phyloP scores from a whole-genome alignment of 2,797 vertebrate species.

The Phalloptychus januarius region DNA sequence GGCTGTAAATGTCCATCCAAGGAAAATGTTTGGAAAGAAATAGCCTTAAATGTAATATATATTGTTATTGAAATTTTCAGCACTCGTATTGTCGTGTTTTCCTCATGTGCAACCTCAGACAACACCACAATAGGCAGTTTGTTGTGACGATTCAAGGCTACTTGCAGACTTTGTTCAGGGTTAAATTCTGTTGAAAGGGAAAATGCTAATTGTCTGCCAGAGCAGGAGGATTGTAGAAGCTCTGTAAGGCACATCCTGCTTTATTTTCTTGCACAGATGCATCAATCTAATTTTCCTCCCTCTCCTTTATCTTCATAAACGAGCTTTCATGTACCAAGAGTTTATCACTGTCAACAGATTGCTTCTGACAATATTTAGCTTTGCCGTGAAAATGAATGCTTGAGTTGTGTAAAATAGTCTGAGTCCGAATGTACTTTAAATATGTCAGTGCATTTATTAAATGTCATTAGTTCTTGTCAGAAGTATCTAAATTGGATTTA shows the following conservation, averaged over 20 bases:
- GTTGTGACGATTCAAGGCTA: neutral
- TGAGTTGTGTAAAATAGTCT: neutral
- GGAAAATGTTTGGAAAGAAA: too few species aligned
- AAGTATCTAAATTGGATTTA: neutral
- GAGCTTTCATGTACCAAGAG: neutral
- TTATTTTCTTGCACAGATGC: neutral
- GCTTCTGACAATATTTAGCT: neutral
- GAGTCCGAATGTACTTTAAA: neutral
- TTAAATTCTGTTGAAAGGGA: neutral
- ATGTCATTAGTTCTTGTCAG: neutral
- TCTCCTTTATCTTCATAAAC: neutral
- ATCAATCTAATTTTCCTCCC: neutral
- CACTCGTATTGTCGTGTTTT: neutral
- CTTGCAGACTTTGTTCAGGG: neutral
- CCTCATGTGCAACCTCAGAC: neutral
- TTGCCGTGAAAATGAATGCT: neutral
- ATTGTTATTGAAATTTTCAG: neutral
- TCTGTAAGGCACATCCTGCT: neutral
- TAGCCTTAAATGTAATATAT: neutral
- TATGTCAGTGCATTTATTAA: neutral
- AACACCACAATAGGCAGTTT: neutral
- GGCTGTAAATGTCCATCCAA: neutral
- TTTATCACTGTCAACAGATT: neutral
- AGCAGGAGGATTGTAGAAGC: neutral
- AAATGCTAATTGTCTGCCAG: neutral